phyloP scores from a whole-genome alignment of 2,797 vertebrate genomes.

The Phrynocephalus vlangalii region DNA sequence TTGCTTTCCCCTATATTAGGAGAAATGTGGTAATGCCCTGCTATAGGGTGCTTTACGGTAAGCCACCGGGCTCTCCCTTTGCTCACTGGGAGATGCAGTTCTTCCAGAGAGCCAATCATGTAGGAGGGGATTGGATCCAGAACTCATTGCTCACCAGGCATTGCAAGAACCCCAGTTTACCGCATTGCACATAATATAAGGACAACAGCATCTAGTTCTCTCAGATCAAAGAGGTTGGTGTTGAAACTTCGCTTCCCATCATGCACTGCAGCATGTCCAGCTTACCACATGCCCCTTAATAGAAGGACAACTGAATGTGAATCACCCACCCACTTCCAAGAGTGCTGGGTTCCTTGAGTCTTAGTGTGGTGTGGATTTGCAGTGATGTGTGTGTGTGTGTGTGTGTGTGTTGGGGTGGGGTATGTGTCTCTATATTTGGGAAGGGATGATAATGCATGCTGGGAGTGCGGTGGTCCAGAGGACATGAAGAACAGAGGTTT shows the following conservation, averaged over 20 bases:
- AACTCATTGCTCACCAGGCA: not conserved
- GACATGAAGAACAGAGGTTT: not conserved
- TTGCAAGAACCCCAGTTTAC: not conserved
- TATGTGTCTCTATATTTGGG: not conserved
- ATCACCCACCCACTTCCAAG: not conserved
- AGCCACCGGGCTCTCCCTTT: not conserved
- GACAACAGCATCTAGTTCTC: not conserved
- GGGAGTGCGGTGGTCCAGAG: not conserved
- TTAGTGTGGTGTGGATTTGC: constrained; percentile 66
- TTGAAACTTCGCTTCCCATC: not conserved
- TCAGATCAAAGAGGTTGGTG: too few species aligned
- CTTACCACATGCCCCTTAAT: not conserved
- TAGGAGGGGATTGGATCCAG: too few species aligned
- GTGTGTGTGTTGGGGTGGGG: not conserved
- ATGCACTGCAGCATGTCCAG: not conserved
- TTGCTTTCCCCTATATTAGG: too few species aligned
- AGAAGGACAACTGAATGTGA: not conserved
- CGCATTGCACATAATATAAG: not conserved
- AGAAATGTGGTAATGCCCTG: not conserved
- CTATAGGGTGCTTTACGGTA: not conserved
- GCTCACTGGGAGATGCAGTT: not conserved
- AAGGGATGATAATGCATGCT: constrained; percentile 11
- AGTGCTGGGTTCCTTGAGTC: constrained; percentile 68
- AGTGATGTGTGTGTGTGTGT: not conserved
- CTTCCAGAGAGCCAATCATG: too few species aligned